Evolutionary conservation across 2,113 vertebrate species (phyloP).

Genomic region (Lathamus discolor): DNA sequence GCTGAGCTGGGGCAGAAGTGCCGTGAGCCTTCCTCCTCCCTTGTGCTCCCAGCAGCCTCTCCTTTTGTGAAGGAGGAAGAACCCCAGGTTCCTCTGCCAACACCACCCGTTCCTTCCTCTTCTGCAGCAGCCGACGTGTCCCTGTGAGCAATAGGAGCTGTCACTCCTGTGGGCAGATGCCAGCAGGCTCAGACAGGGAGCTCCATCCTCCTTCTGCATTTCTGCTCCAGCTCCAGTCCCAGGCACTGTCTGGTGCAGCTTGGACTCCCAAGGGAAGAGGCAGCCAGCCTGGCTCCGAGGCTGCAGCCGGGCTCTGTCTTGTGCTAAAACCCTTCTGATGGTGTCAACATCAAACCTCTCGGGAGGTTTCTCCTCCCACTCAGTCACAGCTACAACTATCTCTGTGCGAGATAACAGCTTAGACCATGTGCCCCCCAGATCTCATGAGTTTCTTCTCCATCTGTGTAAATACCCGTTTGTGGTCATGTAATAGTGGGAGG

Average conservation of each 20-base stretch:
- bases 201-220: constrained; percentile 10
- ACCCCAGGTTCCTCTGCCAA: not conserved
- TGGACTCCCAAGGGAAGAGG: not conserved
- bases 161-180: constrained; percentile 1
- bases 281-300: not conserved
- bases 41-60: not conserved
- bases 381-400: not conserved
- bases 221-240: not conserved
- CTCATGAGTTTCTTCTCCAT: not conserved
- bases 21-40: not conserved
- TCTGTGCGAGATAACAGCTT: not conserved
- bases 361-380: constrained; percentile 1
- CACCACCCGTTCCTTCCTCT: not conserved
- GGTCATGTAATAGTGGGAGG: not conserved
- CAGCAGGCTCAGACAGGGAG: constrained; percentile 13
- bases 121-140: not conserved
- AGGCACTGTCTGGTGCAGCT: not conserved
- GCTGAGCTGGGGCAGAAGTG: not conserved
- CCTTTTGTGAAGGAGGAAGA: not conserved
- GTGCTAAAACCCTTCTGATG: not conserved
- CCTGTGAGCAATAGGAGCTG: not conserved
- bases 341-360: not conserved
- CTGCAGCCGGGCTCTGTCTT: not conserved
- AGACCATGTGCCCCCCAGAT: not conserved
- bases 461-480: not conserved